Base-by-base conservation (phyloP, 2,888 invertebrate species). In the Nomada ruficornis region DNA sequence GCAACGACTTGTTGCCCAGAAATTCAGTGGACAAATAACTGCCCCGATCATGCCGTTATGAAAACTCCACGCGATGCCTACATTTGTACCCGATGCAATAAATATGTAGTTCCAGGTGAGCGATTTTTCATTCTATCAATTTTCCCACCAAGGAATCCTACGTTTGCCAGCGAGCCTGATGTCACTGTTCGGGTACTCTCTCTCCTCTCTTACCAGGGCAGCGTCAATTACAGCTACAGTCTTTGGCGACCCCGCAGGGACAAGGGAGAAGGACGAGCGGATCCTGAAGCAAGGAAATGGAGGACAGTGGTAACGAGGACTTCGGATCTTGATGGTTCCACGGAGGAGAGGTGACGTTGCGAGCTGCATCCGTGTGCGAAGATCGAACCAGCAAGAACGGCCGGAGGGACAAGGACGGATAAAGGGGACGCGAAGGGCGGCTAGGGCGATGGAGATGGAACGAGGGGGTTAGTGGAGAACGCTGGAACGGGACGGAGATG, bases 311-410 rank as follows among this genome's bases (percentile, higher is more conserved):
- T 74, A 80, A 84, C 82, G 77, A 83, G 87, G 87, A 87, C 81
- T 80, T 77, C 80, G 87, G 87, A 84, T 88, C 87, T 88, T 84
- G 86, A 88, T 86, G 86, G 83, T 88, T 82, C 81, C 88, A 80
- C 85, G 73, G 77, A 84, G 84, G 83, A 11, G 80, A 83, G 74
- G 80, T 85, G 84, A 86, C 88, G 84, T 86, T 86, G 84, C 81
- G 80, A 86, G 69, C 79, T 80, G 82, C 77, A 80, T 85, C 62
- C 77, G 71, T 73, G 89, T 71, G 83, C 80, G 74, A 76, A 68
- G 67, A 73, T 54, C 72, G 54, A 52, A 69, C 50, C 60, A 50
- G 29, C 42, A 20, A 54, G 29, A 23, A 55, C 54, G 55, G 13
- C 42, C 55, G 36, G 36, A 15, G 52, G 60, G 55, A 62, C 15